phyloP scores from a whole-genome alignment of 2,797 vertebrate species.

The Cercopithecus petaurista region DNA sequence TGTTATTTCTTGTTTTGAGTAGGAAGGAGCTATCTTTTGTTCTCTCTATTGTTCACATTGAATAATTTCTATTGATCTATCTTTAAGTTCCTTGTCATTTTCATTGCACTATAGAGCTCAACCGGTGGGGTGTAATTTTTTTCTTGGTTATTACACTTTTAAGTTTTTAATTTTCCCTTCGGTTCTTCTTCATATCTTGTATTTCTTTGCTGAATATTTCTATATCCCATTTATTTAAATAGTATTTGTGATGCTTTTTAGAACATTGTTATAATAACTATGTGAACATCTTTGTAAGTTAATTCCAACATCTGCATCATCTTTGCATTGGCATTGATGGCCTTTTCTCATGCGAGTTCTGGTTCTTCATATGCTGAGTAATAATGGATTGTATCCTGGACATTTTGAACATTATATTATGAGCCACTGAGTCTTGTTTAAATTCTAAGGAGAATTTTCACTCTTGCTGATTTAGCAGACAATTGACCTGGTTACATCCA shows the following conservation, averaged over 20 bases:
- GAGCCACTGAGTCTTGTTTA: background rate
- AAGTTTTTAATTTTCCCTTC: slow-evolving; percentile 13
- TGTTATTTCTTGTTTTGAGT: background rate
- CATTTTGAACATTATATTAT: slow-evolving; percentile 11
- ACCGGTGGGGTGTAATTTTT: background rate
- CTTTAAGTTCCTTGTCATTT: background rate
- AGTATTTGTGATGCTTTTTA: background rate
- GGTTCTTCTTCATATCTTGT: slow-evolving; percentile 31
- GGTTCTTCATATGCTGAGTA: slow-evolving; percentile 45
- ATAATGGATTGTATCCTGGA: background rate
- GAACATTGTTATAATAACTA: slow-evolving; percentile 17
- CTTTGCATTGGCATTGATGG: background rate
- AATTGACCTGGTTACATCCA: background rate
- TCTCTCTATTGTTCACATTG: background rate
- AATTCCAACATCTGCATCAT: slow-evolving; percentile 32
- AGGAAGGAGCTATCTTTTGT: background rate
- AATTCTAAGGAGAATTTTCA: background rate
- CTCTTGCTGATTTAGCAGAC: slow-evolving; percentile 31
- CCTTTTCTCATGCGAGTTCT: slow-evolving; percentile 52
- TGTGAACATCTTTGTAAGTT: slow-evolving; percentile 42
- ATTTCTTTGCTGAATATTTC: slow-evolving; percentile 21
- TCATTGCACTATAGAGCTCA: background rate
- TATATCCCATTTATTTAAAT: slow-evolving; percentile 34
- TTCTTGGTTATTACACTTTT: slow-evolving; percentile 9
- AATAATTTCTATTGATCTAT: background rate